These are phyloP conservation scores for Acrocephalus arundinaceus DNA, from an alignment of 2,113 vertebrate genomes.

Conservation along the genomic window DNA sequence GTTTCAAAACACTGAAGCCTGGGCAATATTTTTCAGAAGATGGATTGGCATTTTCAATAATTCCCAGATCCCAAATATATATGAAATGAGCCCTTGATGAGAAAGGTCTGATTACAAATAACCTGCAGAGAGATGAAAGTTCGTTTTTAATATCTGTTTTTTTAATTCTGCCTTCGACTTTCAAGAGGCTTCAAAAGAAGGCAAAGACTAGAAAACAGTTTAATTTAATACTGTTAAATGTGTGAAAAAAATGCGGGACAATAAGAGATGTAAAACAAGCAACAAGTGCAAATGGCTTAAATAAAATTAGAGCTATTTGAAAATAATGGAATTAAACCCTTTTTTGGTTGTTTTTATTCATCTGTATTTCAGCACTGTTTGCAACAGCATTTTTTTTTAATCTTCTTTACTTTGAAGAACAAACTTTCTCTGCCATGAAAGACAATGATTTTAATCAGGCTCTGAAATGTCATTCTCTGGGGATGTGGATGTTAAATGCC, in stretches of 20 bases:
- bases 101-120: slow-evolving; percentile 70
- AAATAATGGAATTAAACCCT: slow-evolving; percentile 69
- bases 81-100: slow-evolving; percentile 50
- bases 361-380: slow-evolving; percentile 57
- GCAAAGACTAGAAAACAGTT: slow-evolving; percentile 57
- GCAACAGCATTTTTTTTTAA: slow-evolving; percentile 48
- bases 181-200: slow-evolving; percentile 62
- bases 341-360: slow-evolving; percentile 62
- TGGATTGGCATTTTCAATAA: neutral
- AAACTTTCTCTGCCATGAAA: slow-evolving; percentile 51
- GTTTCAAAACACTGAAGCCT: neutral
- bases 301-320: slow-evolving; percentile 63
- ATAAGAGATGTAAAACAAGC: slow-evolving; percentile 56
- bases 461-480: slow-evolving; percentile 35
- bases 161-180: slow-evolving; percentile 39
- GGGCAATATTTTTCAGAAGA: neutral
- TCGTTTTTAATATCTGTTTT: slow-evolving; percentile 47
- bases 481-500: slow-evolving; percentile 12
- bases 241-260: slow-evolving; percentile 63
- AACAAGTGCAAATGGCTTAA: slow-evolving; percentile 58
- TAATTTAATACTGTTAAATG: slow-evolving; percentile 66
- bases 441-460: slow-evolving; percentile 50
- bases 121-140: slow-evolving; percentile 64
- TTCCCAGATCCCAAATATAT: slow-evolving; percentile 35
- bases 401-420: slow-evolving; percentile 70